Evolutionary conservation across 2,888 invertebrate species (phyloP).

Genomic region (Busseola fusca): DNA sequence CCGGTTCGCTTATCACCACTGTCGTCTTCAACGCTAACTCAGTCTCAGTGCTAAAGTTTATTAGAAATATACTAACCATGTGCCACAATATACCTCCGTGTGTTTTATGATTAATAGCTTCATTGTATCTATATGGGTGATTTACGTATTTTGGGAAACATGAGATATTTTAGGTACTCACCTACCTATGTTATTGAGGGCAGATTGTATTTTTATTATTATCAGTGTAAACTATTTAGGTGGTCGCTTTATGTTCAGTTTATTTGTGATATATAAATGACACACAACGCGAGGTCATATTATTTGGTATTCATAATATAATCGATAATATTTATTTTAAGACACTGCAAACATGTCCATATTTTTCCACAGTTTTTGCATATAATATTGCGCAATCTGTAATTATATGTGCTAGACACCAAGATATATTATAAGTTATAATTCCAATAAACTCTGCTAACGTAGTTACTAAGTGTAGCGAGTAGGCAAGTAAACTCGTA

Average conservation of each 20-base stretch:
- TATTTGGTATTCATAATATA: slow-evolving; percentile 11
- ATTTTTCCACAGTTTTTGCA: slow-evolving; percentile 1
- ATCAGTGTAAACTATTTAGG: slow-evolving; percentile 25
- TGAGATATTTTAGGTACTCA: neutral
- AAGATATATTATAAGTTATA: neutral
- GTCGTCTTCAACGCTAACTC: slow-evolving; percentile 72
- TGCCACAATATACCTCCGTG: slow-evolving; percentile 59
- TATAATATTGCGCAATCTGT: slow-evolving; percentile 19
- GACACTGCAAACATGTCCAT: slow-evolving; percentile 11
- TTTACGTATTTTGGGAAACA: slow-evolving; percentile 19
- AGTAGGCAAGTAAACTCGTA: too few species aligned
- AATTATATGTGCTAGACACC: neutral
- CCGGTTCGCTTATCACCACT: slow-evolving; percentile 83
- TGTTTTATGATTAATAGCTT: slow-evolving; percentile 35
- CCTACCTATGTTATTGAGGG: slow-evolving; percentile 21
- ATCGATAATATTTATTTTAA: slow-evolving; percentile 29
- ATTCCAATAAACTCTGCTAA: neutral
- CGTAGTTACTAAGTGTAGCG: too few species aligned
- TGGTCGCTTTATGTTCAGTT: slow-evolving; percentile 2
- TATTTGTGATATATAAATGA: slow-evolving; percentile 24
- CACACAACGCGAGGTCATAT: slow-evolving; percentile 20
- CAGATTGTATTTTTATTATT: slow-evolving; percentile 20
- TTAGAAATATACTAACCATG: slow-evolving; percentile 64
- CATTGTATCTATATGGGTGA: slow-evolving; percentile 13
- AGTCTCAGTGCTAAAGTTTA: slow-evolving; percentile 71